Evolutionary conservation across 1,140 invertebrate genomes (phyloP), one percentile per base, ranked within the genome.

Genomic region (Proctacanthus coquilletti): DNA sequence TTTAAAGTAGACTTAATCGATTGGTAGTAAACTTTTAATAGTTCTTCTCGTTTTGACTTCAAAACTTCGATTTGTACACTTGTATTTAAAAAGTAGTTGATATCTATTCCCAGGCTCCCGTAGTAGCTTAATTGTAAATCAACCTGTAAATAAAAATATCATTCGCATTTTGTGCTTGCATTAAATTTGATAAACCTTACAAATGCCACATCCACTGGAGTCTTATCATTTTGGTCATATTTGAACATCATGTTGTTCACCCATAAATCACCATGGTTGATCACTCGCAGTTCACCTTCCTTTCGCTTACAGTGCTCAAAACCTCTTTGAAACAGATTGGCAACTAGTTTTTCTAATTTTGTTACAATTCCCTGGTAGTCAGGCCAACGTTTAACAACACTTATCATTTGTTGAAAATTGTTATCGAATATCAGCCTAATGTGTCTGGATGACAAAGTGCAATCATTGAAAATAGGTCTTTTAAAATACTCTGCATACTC

Each of bases 171-270:
- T n/a, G n/a, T n/a, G n/a, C n/a, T n/a, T n/a, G n/a, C n/a, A n/a
- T n/a, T n/a, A n/a, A 2, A 4, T 10, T 3, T 21, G 4, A 20
- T 10, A 10, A 18, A 3, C 45, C 54, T 57, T 18, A 57, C 54
- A 18, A 57, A 57, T 18, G 57, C 47, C 18, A 48, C 54, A 45
- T 57, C 54, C 13, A 50, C 50, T 18, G 54, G 54, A 20, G 42
- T 43, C 2, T 44, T 48, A 43, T 31, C 43, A 36, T 40, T n/a
- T 25, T 5, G 47, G 18, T 63, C 40, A 40, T 68, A 66, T 50
- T 63, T 60, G 44, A 67, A 70, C 57, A 70, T 60, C 42, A 70
- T 65, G 41, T 70, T 70, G 42, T 69, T 70, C 9, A 61, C 60
- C 66, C 66, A 70, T 18, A 66, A 65, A 45, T 70, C 67, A 6